A percentile compares a stretch with the other conserved stretches of the same genome.
Conservation (phyloP, 2,888 invertebrate genomes). For the Prionchulus punctatus region DNA sequence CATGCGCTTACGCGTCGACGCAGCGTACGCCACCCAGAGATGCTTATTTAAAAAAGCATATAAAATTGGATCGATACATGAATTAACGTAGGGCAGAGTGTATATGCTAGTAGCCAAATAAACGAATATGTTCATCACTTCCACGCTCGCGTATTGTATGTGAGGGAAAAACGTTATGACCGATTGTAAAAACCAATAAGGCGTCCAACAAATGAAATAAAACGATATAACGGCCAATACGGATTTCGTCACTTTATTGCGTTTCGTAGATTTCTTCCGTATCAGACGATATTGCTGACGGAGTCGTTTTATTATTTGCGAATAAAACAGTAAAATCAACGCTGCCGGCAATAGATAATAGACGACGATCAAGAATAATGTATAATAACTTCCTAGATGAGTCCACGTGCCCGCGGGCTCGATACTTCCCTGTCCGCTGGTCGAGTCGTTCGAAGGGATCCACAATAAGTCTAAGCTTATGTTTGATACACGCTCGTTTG, state of each 20-base stretch:
- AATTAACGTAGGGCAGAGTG: slow-evolving; percentile 29
- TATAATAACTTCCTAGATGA: slow-evolving; percentile 2
- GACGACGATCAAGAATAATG: background rate
- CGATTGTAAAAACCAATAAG: slow-evolving; percentile 11
- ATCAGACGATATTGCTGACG: background rate
- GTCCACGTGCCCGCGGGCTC: slow-evolving; percentile 1
- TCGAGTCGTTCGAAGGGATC: no score
- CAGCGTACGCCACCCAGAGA: slow-evolving; percentile 35
- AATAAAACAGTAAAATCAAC: slow-evolving; percentile 9
- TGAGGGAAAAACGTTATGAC: background rate
- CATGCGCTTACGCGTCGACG: no score
- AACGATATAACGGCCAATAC: slow-evolving; percentile 6
- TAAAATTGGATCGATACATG: slow-evolving; percentile 10
- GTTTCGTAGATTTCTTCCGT: background rate
- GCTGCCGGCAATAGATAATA: slow-evolving; percentile 8
- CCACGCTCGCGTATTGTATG: background rate
- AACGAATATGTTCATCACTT: slow-evolving; percentile 4
- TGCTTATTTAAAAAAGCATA: slow-evolving; percentile 12
- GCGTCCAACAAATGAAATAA: slow-evolving; percentile 13
- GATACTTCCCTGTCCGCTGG: no score
- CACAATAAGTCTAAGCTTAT: no score
- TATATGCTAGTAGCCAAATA: slow-evolving; percentile 35
- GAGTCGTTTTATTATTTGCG: background rate
- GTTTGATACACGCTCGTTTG: no score
- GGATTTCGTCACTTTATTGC: slow-evolving; percentile 7